These are phyloP conservation scores for Chrysolina haemoptera DNA, from an alignment of 2,888 invertebrate species.

Conservation along the genomic window DNA sequence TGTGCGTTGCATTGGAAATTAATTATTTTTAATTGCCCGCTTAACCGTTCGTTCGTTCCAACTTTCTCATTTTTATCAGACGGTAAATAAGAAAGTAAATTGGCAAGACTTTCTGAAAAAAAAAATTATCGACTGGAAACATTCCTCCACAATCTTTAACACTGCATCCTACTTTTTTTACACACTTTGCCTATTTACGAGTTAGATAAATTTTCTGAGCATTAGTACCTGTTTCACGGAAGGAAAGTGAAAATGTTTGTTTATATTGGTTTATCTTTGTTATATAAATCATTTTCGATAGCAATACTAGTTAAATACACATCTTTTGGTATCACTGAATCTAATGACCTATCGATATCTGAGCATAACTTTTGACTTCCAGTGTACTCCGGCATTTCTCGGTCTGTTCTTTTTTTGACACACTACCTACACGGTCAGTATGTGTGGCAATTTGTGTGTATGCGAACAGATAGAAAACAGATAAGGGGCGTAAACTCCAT, in stretches of 20 bases:
- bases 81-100: constrained; percentile 27
- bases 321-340: too few relatives aligned
- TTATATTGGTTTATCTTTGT: not conserved
- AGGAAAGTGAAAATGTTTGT: constrained; percentile 30
- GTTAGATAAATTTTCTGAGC: constrained; percentile 41
- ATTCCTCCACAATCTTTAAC: constrained; percentile 46
- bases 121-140: constrained; percentile 43
- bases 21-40: constrained; percentile 30
- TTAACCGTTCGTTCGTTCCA: constrained; percentile 23
- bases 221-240: constrained; percentile 26
- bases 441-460: constrained; percentile 58
- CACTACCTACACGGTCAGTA: constrained; percentile 34
- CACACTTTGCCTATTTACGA: constrained; percentile 47
- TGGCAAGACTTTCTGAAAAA: constrained; percentile 40
- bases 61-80: constrained; percentile 40
- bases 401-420: constrained; percentile 3
- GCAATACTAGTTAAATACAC: too few relatives aligned
- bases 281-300: too few relatives aligned
- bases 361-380: not conserved
- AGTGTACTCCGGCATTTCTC: constrained; percentile 10
- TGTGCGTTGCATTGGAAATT: not conserved
- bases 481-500: constrained; percentile 64
- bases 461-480: constrained; percentile 64
- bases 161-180: constrained; percentile 42
- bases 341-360: not conserved